Base-by-base conservation (phyloP, 1,140 invertebrate species). In the Drosophila sp. region DNA sequence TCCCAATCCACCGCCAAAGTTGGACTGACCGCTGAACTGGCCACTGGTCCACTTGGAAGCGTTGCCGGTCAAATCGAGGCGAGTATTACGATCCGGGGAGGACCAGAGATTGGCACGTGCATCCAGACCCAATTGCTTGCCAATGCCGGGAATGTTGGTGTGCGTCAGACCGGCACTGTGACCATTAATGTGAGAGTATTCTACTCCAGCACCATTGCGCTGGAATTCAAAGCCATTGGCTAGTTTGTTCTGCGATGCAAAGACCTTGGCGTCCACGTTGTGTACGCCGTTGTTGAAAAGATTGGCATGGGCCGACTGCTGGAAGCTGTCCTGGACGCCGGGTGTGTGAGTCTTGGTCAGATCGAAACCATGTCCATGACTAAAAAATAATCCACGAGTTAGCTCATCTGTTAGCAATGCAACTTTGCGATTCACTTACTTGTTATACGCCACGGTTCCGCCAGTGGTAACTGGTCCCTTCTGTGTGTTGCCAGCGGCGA, bases 201-300 rank as follows among this genome's bases (percentile, higher is more conserved):
- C 83, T 21, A 91, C 48, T 1, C 80, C 89, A 27, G 71, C 78
- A 11, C 89, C 89, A 27, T 90, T 91, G 16, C 89, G 83, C 34
- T 91, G 76, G 65, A 90, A 91, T 16, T 78, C 54, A 6, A 90
- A 76, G 18, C 89, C 89, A 56, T 90, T 90, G 56, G 89, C 80
- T 0, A 90, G 62, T 7, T 84, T 81, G 21, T 90, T 90, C 14
- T 90, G 80, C 0, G 89, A 90, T 21, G 81, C 80, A 9, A 90
- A 90, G 1, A 69, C 89, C 40, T 89, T 90, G 29, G 89, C 89
- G 46, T 90, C 80, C 53, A 90, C 41, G 13, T 77, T 90, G 64
- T 91, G 89, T 0, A 45, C 53, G 40, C 72, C 89, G 11, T 83
- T 38, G 32, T 53, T 87, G 41, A 91, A 91, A 2, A 90, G 66